Base-by-base conservation (phyloP, 92 coral and sea anemone species). In the Porites evermanni region DNA sequence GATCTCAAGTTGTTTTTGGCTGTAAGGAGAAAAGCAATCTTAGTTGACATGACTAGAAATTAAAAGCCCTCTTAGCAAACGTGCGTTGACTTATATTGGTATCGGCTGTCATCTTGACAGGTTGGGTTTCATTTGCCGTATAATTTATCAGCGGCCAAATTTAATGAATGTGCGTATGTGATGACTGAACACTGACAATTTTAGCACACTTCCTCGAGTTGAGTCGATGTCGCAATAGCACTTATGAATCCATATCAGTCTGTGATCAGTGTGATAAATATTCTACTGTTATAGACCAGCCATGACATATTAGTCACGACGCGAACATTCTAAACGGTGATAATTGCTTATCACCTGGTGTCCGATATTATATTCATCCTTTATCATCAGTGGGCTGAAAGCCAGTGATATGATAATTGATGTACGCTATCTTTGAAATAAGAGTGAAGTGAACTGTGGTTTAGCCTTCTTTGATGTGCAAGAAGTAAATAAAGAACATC, bases 201-300 rank as follows among this genome's bases (percentile, higher is more conserved):
- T 53, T 10, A 80, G 14, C 50, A 2, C 21, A 64, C 59, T 64
- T 67, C 75, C 75, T 67, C 53, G 24, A 1, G 14, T 50, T n/a
- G 21, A 51, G 23, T 13, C 24, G 77, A 68, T 58, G 76, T 26
- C 18, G 68, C 53, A 68, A 50, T 29, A 75, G 12, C 64, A 47
- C 60, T 26, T 47, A 80, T 7, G 8, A 68, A 67, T 26, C 26
- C 26, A 56, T 80, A 69, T 80, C 72, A 64, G 73, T 79, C 83
- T 79, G 13, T 8, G 59, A 64, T 79, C 54, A 18, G 54, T n/a
- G 14, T 24, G 85, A 69, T 80, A 80, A 53, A 66, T 80, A 44
- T 14, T 26, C 75, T 76, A 38, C 29, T 53, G 52, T 53, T 68
- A 80, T 67, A 24, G 8, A 24, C 19, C 16, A 67, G 9, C 84